These are phyloP conservation scores for Rhinoraja longicauda DNA, from an alignment of 2,797 vertebrate species.

Conservation along the genomic window DNA sequence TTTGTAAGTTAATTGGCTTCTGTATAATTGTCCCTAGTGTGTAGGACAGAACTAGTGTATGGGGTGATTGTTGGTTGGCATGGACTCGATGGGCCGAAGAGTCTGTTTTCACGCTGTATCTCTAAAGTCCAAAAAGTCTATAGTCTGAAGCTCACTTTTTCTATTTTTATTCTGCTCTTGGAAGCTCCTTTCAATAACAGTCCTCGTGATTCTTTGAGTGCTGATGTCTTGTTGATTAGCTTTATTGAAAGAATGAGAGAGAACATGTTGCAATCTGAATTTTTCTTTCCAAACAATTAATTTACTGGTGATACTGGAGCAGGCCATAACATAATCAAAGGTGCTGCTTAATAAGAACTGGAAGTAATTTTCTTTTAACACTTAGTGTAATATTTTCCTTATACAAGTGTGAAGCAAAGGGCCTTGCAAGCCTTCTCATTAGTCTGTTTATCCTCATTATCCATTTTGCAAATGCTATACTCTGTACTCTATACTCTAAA, in stretches of 20 bases:
- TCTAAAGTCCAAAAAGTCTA: no score
- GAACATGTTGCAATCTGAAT: background rate
- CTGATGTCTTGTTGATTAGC: constrained; percentile 14
- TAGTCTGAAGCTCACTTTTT: background rate
- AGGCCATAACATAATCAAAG: background rate
- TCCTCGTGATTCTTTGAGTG: background rate
- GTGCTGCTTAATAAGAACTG: background rate
- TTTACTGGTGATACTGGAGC: background rate
- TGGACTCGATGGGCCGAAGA: no score
- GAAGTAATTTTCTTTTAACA: constrained; percentile 16
- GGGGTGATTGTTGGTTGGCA: no score
- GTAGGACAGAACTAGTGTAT: no score
- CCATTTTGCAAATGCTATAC: background rate
- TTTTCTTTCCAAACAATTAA: background rate
- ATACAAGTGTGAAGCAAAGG: background rate
- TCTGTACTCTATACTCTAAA: no score
- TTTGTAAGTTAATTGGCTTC: no score
- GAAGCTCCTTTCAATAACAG: background rate
- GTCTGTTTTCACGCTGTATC: no score
- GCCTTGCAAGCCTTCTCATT: background rate
- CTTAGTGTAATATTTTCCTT: constrained; percentile 13
- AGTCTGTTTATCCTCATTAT: constrained; percentile 19
- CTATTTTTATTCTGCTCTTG: background rate
- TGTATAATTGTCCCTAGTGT: no score
- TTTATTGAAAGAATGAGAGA: constrained; percentile 26